These are phyloP conservation scores for Cottoperca gobio DNA, from an alignment of 2,797 vertebrate species.

Conservation along the genomic window DNA sequence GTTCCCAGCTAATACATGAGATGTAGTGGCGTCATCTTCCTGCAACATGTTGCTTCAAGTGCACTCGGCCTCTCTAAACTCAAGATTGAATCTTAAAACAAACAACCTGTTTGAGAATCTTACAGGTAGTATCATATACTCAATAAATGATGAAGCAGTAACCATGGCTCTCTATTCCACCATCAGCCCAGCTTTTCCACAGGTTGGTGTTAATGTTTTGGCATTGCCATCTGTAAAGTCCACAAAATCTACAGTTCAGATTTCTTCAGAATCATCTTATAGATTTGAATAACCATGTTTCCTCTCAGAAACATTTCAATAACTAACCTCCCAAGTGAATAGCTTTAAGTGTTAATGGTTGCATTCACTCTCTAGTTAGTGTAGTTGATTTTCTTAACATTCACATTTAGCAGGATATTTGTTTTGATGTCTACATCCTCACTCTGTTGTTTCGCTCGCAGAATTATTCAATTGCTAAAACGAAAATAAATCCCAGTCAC, in stretches of 20 bases:
- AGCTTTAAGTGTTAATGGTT: conserved; percentile 14
- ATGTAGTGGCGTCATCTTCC: conserved; percentile 11
- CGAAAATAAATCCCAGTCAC: conserved; percentile 27
- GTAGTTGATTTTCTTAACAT: conserved; percentile 34
- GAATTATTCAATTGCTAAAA: conserved; percentile 37
- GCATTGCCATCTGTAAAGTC: neutral
- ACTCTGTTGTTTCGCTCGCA: conserved; percentile 23
- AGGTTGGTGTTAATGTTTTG: conserved; percentile 12
- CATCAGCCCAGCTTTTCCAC: neutral
- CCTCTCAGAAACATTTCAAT: neutral
- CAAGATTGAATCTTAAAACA: conserved; percentile 12
- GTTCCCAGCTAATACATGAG: conserved; percentile 26
- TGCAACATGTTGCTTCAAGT: conserved; percentile 7
- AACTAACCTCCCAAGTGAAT: neutral
- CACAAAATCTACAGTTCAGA: neutral
- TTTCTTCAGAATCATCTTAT: neutral
- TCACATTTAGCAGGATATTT: conserved; percentile 34
- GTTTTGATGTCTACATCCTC: conserved; percentile 36
- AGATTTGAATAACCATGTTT: neutral
- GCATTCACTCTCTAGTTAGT: conserved; percentile 15
- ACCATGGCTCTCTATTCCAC: neutral
- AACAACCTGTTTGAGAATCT: neutral
- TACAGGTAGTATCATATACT: neutral
- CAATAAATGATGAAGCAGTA: conserved; percentile 14
- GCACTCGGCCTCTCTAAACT: no score